phyloP scores from a whole-genome alignment of 2,113 vertebrate genomes.

The Anas platyrhynchos region DNA sequence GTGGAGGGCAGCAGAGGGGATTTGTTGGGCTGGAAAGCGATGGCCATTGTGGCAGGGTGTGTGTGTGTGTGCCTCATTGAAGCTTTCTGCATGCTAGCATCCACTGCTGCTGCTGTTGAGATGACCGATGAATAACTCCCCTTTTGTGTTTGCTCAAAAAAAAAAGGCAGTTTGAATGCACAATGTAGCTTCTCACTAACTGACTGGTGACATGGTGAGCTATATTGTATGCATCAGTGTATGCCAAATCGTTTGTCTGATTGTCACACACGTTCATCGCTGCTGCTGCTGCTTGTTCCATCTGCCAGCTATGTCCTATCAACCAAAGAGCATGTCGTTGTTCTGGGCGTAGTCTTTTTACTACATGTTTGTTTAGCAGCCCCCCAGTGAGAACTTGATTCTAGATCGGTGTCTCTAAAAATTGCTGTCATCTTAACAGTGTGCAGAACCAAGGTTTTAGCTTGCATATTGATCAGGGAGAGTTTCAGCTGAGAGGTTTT shows the following conservation, averaged over 20 bases:
- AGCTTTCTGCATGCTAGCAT: constrained; percentile 37
- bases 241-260: constrained; percentile 1
- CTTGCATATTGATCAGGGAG: not conserved
- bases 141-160: constrained; percentile 22
- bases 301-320: constrained; percentile 19
- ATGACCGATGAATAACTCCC: constrained; percentile 39
- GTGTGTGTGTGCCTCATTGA: not conserved
- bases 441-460: not conserved
- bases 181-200: constrained; percentile 49
- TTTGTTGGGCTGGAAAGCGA: not conserved
- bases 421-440: not conserved
- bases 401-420: not conserved
- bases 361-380: constrained; percentile 54
- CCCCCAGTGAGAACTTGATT: not conserved
- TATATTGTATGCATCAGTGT: constrained; percentile 22
- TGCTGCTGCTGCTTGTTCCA: constrained; percentile 15
- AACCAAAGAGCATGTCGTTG: constrained; percentile 17
- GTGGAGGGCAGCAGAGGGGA: not conserved
- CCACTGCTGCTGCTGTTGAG: not conserved
- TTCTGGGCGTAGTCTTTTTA: constrained; percentile 17
- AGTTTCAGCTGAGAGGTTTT: not conserved
- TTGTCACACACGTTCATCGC: not conserved
- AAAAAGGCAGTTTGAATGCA: not conserved
- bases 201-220: constrained; percentile 13
- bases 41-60: not conserved